Conservation (phyloP, 2,797 vertebrate species). For the Lerista edwardsae region DNA sequence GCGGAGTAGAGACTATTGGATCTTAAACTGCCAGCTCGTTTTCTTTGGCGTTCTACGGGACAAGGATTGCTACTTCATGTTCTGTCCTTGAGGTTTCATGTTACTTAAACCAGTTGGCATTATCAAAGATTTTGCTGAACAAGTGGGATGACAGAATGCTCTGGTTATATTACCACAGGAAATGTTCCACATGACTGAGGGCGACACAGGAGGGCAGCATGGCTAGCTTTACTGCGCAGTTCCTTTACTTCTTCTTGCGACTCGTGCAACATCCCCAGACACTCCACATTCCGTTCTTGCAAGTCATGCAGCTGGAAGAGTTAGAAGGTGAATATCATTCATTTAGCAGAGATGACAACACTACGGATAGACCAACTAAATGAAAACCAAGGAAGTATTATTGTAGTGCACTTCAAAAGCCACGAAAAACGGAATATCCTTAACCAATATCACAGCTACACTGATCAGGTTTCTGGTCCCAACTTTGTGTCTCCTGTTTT, state of each 20-base stretch:
- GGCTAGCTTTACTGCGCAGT: conserved; percentile 85
- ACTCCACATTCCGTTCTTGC: conserved; percentile 90
- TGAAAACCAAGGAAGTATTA: not conserved
- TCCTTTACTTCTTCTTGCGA: conserved; percentile 93
- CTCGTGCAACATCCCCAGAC: conserved; percentile 94
- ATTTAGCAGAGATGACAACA: not conserved
- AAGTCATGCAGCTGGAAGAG: conserved; percentile 89
- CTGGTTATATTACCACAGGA: conserved; percentile 84
- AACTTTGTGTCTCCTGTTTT: not conserved
- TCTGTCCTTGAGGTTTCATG: not conserved
- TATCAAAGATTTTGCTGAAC: not conserved
- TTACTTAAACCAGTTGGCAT: not conserved
- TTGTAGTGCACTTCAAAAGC: not conserved
- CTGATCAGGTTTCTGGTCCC: no score
- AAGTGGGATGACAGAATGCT: not conserved
- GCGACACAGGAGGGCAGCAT: conserved; percentile 80
- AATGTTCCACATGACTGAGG: conserved; percentile 82
- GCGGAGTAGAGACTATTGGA: not conserved
- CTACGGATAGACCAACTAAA: not conserved
- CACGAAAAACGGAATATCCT: no score
- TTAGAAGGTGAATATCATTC: not conserved
- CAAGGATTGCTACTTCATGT: not conserved
- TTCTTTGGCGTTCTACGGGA: not conserved
- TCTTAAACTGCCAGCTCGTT: not conserved
- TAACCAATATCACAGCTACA: no score